These are phyloP conservation scores for Xylocampa areola DNA, from an alignment of 2,888 invertebrate genomes.

Conservation along the genomic window DNA sequence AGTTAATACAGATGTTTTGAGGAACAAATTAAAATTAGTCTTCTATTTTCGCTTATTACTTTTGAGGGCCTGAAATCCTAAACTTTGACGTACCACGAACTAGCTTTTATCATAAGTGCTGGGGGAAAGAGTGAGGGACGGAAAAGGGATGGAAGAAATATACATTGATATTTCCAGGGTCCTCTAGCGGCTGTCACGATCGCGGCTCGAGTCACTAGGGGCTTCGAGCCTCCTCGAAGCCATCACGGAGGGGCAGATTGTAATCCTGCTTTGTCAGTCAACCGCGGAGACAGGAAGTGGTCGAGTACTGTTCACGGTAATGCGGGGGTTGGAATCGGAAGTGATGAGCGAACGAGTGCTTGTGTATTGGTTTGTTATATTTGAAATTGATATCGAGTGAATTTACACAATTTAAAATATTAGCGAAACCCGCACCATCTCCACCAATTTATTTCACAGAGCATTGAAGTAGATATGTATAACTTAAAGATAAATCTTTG, in stretches of 20 bases:
- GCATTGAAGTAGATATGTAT: too few species aligned
- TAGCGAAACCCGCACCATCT: background rate
- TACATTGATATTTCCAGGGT: conserved; percentile 78
- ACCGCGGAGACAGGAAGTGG: conserved; percentile 68
- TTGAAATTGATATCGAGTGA: conserved; percentile 5
- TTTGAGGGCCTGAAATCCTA: conserved; percentile 55
- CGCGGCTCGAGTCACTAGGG: conserved; percentile 72
- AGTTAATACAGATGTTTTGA: conserved; percentile 16
- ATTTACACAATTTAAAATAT: conserved; percentile 5
- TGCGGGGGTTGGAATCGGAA: conserved; percentile 40
- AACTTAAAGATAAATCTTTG: too few species aligned
- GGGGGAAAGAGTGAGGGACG: conserved; percentile 53
- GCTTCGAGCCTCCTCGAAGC: conserved; percentile 73
- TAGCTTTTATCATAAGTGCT: conserved; percentile 66
- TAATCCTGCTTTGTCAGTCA: conserved; percentile 79
- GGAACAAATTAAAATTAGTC: conserved; percentile 49
- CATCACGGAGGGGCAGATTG: conserved; percentile 72
- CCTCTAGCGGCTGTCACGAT: conserved; percentile 71
- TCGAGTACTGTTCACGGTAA: conserved; percentile 59
- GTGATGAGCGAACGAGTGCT: conserved; percentile 27
- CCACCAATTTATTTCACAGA: too few species aligned
- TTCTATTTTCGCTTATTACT: conserved; percentile 55
- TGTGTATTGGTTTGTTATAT: conserved; percentile 21
- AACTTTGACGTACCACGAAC: conserved; percentile 62
- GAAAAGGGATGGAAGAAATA: conserved; percentile 63